Percentiles rank a stretch among this genome's conserved stretches.
phyloP scores from a whole-genome alignment of 2,113 vertebrate species.

The Vombatus ursinus region DNA sequence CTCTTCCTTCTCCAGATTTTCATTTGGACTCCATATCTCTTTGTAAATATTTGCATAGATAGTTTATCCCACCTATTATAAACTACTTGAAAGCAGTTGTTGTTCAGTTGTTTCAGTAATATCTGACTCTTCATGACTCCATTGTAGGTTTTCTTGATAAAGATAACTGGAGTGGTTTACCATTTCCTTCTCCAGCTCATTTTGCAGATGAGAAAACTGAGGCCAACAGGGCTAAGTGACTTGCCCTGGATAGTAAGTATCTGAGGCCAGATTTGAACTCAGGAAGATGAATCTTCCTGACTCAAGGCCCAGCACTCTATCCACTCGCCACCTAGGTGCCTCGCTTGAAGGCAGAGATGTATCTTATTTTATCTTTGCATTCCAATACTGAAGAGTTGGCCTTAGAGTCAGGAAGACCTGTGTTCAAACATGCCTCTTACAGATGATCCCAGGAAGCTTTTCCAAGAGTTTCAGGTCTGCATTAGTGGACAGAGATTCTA shows the following conservation, averaged over 20 bases:
- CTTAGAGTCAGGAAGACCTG: background rate
- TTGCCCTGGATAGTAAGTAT: background rate
- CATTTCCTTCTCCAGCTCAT: background rate
- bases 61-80: background rate
- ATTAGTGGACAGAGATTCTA: background rate
- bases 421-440: background rate
- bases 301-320: background rate
- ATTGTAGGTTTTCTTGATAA: background rate
- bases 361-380: background rate
- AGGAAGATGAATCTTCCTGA: background rate
- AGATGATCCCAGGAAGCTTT: background rate
- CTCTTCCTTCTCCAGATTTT: background rate
- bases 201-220: background rate
- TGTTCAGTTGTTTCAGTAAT: background rate
- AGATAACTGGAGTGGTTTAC: background rate
- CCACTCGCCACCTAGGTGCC: background rate
- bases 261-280: background rate
- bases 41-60: background rate
- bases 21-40: background rate
- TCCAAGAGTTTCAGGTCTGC: background rate
- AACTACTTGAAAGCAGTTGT: background rate
- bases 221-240: background rate
- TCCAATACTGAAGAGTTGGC: background rate
- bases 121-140: background rate
- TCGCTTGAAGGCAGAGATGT: background rate